Evolutionary conservation across 2,113 vertebrate genomes (phyloP).

Genomic region (Gracilinanus agilis): DNA sequence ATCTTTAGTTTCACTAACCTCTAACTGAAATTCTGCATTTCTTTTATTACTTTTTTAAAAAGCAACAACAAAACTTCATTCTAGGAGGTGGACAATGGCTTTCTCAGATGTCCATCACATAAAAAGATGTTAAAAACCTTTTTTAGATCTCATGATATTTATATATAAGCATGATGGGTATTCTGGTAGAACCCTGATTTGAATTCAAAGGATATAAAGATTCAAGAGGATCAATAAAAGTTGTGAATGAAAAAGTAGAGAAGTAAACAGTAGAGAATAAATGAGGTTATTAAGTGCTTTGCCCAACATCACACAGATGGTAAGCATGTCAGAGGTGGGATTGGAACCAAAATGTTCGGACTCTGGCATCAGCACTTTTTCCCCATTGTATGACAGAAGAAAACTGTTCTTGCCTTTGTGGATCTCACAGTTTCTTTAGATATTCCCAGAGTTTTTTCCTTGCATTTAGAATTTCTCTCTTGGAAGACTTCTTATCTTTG

Average conservation of each 20-base stretch:
- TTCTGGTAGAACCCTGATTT: neutral
- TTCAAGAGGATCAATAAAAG: neutral
- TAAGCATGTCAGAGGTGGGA: neutral
- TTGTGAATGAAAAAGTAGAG: neutral
- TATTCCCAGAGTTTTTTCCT: neutral
- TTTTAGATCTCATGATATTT: neutral
- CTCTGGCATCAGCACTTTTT: neutral
- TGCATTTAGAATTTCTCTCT: neutral
- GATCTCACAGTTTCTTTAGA: neutral
- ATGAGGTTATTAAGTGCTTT: neutral
- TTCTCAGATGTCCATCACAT: neutral
- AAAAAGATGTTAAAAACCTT: neutral
- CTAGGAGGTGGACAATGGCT: neutral
- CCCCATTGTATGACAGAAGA: neutral
- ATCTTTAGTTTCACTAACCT: neutral
- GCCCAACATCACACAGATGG: neutral
- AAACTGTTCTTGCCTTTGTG: neutral
- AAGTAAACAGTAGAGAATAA: neutral
- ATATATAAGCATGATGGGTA: neutral
- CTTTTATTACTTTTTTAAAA: neutral
- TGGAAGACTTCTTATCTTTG: neutral
- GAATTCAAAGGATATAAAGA: neutral
- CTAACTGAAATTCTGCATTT: neutral
- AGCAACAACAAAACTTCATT: neutral
- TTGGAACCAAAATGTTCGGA: neutral